A percentile compares a stretch with the other conserved stretches of the same genome.
Evolutionary conservation across 2,797 vertebrate genomes (phyloP).

Genomic region (Otolemur crassicaudatus): DNA sequence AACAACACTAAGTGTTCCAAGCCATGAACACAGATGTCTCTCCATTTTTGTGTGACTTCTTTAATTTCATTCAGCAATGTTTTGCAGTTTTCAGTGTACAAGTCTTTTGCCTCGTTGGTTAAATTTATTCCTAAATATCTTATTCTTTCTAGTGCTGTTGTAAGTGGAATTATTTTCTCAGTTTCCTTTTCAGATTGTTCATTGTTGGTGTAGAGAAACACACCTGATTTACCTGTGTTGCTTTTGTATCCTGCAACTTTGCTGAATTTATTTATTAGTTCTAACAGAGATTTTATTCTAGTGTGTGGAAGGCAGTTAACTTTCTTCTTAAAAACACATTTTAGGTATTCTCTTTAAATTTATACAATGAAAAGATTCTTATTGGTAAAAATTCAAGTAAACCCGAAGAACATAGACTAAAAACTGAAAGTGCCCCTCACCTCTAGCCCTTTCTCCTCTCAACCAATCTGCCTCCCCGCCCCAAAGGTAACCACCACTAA

Average conservation of each 20-base stretch:
- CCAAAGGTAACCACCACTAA: neutral
- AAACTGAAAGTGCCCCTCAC: neutral
- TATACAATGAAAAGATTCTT: neutral
- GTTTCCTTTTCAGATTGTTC: neutral
- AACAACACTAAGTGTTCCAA: constrained; percentile 12
- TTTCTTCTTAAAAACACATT: constrained; percentile 13
- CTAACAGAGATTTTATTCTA: neutral
- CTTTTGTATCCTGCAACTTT: neutral
- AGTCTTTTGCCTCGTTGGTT: neutral
- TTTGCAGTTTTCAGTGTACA: neutral
- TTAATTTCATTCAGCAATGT: constrained; percentile 16
- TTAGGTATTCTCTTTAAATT: neutral
- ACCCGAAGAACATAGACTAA: neutral
- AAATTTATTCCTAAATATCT: neutral
- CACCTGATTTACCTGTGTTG: constrained; percentile 10
- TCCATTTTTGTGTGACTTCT: neutral
- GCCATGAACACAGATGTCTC: neutral
- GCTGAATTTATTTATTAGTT: neutral
- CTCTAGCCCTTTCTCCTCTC: too few relatives aligned
- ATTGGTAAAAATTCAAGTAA: constrained; percentile 21
- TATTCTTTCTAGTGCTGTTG: neutral
- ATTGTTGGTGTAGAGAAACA: constrained; percentile 37
- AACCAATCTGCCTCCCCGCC: neutral
- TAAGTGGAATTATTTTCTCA: neutral
- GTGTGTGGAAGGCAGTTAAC: neutral